phyloP scores from a whole-genome alignment of 1,140 invertebrate genomes.

The Atta colombica region DNA sequence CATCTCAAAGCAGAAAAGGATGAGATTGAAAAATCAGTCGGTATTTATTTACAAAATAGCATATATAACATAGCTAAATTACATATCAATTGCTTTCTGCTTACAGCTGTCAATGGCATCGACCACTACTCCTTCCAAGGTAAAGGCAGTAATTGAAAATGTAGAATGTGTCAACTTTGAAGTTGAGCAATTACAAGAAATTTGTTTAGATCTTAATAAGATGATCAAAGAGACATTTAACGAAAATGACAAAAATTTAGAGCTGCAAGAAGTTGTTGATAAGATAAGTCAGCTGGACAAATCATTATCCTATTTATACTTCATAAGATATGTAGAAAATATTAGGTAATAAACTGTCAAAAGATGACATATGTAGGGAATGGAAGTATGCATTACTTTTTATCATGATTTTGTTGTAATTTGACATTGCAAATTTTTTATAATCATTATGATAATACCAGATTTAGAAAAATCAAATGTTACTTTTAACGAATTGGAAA shows the following conservation, averaged over 20 bases:
- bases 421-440: too few species aligned
- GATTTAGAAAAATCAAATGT: too few species aligned
- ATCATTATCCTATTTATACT: slow-evolving; percentile 88
- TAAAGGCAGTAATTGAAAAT: slow-evolving; percentile 87
- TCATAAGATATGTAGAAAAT: slow-evolving; percentile 89
- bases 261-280: slow-evolving; percentile 86
- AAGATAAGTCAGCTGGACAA: slow-evolving; percentile 89
- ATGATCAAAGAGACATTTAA: slow-evolving; percentile 85
- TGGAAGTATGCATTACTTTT: too few species aligned
- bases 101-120: slow-evolving; percentile 88
- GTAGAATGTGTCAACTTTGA: slow-evolving; percentile 86
- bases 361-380: background rate
- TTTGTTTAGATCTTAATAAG: slow-evolving; percentile 84
- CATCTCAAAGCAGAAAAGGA: slow-evolving; percentile 86
- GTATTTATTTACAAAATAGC: slow-evolving; percentile 48
- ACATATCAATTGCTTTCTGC: slow-evolving; percentile 33
- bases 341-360: slow-evolving; percentile 86
- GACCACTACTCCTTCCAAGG: slow-evolving; percentile 88
- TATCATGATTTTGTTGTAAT: too few species aligned
- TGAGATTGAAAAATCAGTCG: slow-evolving; percentile 87
- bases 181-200: slow-evolving; percentile 86
- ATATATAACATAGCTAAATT: slow-evolving; percentile 18
- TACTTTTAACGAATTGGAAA: too few species aligned
- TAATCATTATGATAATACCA: too few species aligned
- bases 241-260: slow-evolving; percentile 85